Conservation (phyloP, 1,140 invertebrate species). For the Mizuhopecten yessoensis region DNA sequence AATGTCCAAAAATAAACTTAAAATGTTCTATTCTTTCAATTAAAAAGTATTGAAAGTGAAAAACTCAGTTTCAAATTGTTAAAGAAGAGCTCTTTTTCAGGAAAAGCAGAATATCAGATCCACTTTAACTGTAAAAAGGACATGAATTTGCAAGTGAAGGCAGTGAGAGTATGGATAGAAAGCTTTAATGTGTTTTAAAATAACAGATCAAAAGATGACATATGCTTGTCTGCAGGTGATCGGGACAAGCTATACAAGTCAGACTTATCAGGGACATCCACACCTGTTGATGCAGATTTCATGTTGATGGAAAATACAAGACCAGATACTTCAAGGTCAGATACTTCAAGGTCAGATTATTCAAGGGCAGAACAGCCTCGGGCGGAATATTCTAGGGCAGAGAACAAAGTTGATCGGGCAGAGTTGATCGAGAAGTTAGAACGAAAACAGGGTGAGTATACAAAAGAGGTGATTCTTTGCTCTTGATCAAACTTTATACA, state of each 20-base stretch:
- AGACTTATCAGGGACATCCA: conserved; percentile 62
- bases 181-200: no score
- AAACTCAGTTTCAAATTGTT: no score
- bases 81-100: no score
- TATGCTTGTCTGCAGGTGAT: conserved; percentile 53
- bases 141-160: no score
- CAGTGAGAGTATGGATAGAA: no score
- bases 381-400: neutral
- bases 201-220: no score
- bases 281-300: conserved; percentile 54
- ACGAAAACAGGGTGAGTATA: conserved; percentile 64
- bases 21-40: no score
- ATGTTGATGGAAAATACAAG: neutral
- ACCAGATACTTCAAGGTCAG: conserved; percentile 8
- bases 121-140: no score
- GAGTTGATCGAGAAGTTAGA: conserved; percentile 56
- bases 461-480: no score
- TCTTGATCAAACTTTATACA: neutral
- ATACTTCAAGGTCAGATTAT: neutral
- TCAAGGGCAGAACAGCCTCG: neutral
- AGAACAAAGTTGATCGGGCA: neutral
- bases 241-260: conserved; percentile 54
- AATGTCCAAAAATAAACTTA: neutral
- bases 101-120: no score
- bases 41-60: no score